Conservation (phyloP, 2,888 invertebrate species). For the Cephus pygmeus region DNA sequence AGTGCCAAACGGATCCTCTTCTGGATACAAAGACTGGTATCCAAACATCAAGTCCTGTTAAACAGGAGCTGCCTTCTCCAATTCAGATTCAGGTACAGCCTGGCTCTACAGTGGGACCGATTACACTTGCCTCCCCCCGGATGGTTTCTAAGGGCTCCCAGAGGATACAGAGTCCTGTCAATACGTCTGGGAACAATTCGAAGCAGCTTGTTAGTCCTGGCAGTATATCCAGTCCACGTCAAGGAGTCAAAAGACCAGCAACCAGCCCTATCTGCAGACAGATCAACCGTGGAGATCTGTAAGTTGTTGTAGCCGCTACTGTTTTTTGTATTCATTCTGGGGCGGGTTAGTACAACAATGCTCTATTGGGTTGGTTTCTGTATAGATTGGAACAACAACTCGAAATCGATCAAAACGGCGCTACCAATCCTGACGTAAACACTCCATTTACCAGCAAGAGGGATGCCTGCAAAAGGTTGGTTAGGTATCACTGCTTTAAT, state of each 20-base stretch:
- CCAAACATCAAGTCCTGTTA: slow-evolving; percentile 50
- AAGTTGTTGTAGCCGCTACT: slow-evolving; percentile 38
- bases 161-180: slow-evolving; percentile 41
- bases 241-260: slow-evolving; percentile 62
- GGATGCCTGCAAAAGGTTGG: slow-evolving; percentile 80
- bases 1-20: slow-evolving; percentile 59
- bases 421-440: slow-evolving; percentile 78
- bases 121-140: slow-evolving; percentile 47
- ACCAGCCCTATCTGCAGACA: slow-evolving; percentile 59
- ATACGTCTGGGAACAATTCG: slow-evolving; percentile 34
- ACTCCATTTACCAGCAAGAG: slow-evolving; percentile 77
- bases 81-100: slow-evolving; percentile 51
- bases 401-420: slow-evolving; percentile 80
- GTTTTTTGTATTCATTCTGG: slow-evolving; percentile 15
- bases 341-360: not conserved
- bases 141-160: slow-evolving; percentile 41
- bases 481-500: slow-evolving; percentile 82
- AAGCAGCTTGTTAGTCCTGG: slow-evolving; percentile 52
- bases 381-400: slow-evolving; percentile 80
- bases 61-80: slow-evolving; percentile 56
- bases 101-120: slow-evolving; percentile 52
- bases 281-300: slow-evolving; percentile 62
- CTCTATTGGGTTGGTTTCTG: slow-evolving; percentile 28
- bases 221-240: slow-evolving; percentile 47
- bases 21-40: slow-evolving; percentile 56